A percentile compares a stretch with the other conserved stretches of the same genome.
These are phyloP conservation scores for Megaceryle maxima DNA, from an alignment of 2,113 vertebrate species.

Conservation along the genomic window DNA sequence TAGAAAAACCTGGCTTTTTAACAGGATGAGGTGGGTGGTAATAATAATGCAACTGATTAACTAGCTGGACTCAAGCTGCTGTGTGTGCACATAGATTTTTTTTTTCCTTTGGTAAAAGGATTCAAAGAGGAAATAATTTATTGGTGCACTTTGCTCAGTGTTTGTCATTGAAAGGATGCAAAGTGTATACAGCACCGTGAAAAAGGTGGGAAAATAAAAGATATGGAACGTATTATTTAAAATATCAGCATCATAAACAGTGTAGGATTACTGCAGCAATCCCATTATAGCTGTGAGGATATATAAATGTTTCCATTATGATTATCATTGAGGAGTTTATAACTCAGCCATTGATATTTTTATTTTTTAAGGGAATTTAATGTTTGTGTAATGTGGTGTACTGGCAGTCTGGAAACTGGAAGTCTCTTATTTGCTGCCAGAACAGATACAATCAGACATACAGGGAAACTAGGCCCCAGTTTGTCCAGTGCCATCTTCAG, in stretches of 20 bases:
- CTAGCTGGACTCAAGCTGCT: slow-evolving; percentile 56
- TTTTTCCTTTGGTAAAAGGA: slow-evolving; percentile 38
- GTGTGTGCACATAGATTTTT: slow-evolving; percentile 42
- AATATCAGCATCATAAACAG: slow-evolving; percentile 39
- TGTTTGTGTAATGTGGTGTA: slow-evolving; percentile 30
- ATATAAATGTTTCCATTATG: not conserved
- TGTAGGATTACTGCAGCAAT: slow-evolving; percentile 23
- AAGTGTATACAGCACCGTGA: slow-evolving; percentile 42
- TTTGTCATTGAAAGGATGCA: slow-evolving; percentile 65
- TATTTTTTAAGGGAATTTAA: slow-evolving; percentile 45
- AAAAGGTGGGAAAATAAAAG: slow-evolving; percentile 27
- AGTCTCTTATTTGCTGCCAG: not conserved
- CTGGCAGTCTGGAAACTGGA: not conserved
- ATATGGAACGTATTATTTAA: slow-evolving; percentile 26
- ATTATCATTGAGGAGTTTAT: slow-evolving; percentile 23
- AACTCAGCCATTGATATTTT: not conserved
- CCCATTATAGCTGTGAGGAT: not conserved
- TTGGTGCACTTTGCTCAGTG: slow-evolving; percentile 57
- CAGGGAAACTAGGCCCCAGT: not conserved
- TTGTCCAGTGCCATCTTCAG: not conserved
- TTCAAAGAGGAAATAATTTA: slow-evolving; percentile 71
- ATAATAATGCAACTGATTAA: slow-evolving; percentile 72
- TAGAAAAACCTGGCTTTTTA: slow-evolving; percentile 74
- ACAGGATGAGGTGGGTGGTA: slow-evolving; percentile 62
- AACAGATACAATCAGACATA: not conserved